Evolutionary conservation across 2,113 vertebrate species (phyloP), one percentile per base, ranked within the genome.

Genomic region (Melanerpes formicivorus): DNA sequence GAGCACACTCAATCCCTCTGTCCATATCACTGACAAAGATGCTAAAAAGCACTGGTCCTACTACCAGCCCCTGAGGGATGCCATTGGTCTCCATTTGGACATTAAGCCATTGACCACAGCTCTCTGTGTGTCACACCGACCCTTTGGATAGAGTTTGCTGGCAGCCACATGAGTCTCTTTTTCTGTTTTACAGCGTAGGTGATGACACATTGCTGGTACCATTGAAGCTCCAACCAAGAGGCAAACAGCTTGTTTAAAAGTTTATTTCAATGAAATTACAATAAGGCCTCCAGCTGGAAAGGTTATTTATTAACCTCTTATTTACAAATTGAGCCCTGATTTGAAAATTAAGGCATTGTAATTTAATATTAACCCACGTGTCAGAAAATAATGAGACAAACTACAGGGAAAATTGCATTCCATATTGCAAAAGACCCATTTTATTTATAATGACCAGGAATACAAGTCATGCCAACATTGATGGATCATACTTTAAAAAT

Each of bases 401-500:
- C 96, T 97, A 96, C 94, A 95, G 96, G 96, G 97, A 97, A 97
- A 98, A 97, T 98, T 97, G 97, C 95, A 97, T 97, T 97, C 97
- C 97, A 96, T 97, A 97, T 97, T 97, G 98, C 97, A 96, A 96
- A 97, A 97, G 97, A 97, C 96, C 96, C 93, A 88, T 97, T 97
- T 98, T 98, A 97, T 98, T 98, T 97, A 96, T 97, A 98, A 98
- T 98, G 97, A 97, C 97, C 97, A 98, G 96, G 94, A 97, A 96
- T 96, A 95, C 96, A 97, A 97, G 96, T 97, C 48, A 60, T 97
- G 97, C 97, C 97, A 97, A 97, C 97, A 97, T 92, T 98, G 98
- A 99, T 99, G 98, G 98, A 99, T 99, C 97, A 97, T 96, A 97
- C 97, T 97, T 97, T 97, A 97, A 97, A 97, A 97, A 95, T 98